Base-by-base conservation (phyloP, 2,888 invertebrate genomes). In the Eupsilia transversa region DNA sequence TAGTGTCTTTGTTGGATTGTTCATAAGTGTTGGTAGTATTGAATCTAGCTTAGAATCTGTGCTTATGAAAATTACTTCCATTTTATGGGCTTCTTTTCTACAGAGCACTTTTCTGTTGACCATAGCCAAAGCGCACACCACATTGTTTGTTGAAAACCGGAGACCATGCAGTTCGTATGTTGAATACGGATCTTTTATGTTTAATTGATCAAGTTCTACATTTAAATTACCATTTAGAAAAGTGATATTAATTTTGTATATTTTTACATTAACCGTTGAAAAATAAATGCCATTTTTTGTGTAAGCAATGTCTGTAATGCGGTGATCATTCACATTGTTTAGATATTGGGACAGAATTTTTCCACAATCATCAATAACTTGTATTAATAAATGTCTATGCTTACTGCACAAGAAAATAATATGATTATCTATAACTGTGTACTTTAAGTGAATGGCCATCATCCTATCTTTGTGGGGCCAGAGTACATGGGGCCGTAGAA, bases 381-480 rank as follows among this genome's bases (percentile, higher is more conserved):
- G 89, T 12, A 90, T 79, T 2, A 95, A 52, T 68, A 96, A 84
- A 91, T 96, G 94, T 87, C 96, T 93, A 71, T 95, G 90, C 90
- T 96, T 96, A 72, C 89, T 91, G 75, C 85, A 95, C 3, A 94
- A 30, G 41, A 95, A 71, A 67, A 94, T 70, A 10, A 93, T 80
- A 52, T 92, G 89, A n/a, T 91, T 86, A 52, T 90, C 83, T 9
- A 87, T 75, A 12, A 82, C 68, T 3, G 74, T 81, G 69, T 91
- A 90, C 54, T 92, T 82, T 23, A 94, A 73, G 72, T 87, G 77
- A 63, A 87, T 90, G 0, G 90, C 80, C 7, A 91, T 61, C 94
- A 95, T 96, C 86, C 88, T 92, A 71, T 96, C 96, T 84, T 92
- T 92, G 64, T 93, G 84, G 7, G 87, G 46, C 96, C 96, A 96